Percentiles rank a stretch among this genome's conserved stretches.
These are phyloP conservation scores for Drosophila nannoptera DNA, from an alignment of 1,140 invertebrate species.

Conservation along the genomic window DNA sequence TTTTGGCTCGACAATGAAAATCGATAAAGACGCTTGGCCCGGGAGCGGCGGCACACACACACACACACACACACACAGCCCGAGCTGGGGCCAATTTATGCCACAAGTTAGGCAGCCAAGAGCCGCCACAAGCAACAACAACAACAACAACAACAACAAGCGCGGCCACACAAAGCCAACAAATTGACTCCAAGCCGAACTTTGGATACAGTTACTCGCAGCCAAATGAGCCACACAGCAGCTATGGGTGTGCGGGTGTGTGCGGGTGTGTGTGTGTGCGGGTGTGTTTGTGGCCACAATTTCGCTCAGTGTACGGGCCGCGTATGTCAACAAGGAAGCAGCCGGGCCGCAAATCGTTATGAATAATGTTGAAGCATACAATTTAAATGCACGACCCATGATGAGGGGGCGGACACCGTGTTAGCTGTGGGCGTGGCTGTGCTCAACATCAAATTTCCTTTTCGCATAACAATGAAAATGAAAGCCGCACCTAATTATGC, in stretches of 20 bases:
- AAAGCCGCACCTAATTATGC: constrained; percentile 51
- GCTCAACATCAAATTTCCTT: constrained; percentile 40
- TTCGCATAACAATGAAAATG: constrained; percentile 48
- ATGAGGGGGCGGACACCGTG: too few species aligned
- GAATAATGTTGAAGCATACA: constrained; percentile 53
- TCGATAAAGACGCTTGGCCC: constrained; percentile 32
- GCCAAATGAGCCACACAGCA: too few species aligned
- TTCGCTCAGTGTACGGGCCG: background rate
- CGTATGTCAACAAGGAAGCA: constrained; percentile 19
- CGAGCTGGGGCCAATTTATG: constrained; percentile 31
- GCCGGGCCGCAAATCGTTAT: constrained; percentile 51
- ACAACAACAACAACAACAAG: background rate
- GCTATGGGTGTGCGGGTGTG: too few species aligned
- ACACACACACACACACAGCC: constrained; percentile 16
- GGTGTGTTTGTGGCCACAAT: background rate
- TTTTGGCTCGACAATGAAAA: constrained; percentile 35
- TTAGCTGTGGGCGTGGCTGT: background rate
- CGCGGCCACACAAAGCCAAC: too few species aligned
- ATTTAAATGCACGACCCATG: constrained; percentile 15
- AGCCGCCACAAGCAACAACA: constrained; percentile 2
- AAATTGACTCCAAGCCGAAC: too few species aligned
- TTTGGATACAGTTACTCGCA: too few species aligned
- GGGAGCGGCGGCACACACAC: constrained; percentile 6
- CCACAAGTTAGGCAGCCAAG: constrained; percentile 32
- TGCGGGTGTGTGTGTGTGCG: too few species aligned